Evolutionary conservation across 2,113 vertebrate genomes (phyloP).

Genomic region (Nothocercus julius): DNA sequence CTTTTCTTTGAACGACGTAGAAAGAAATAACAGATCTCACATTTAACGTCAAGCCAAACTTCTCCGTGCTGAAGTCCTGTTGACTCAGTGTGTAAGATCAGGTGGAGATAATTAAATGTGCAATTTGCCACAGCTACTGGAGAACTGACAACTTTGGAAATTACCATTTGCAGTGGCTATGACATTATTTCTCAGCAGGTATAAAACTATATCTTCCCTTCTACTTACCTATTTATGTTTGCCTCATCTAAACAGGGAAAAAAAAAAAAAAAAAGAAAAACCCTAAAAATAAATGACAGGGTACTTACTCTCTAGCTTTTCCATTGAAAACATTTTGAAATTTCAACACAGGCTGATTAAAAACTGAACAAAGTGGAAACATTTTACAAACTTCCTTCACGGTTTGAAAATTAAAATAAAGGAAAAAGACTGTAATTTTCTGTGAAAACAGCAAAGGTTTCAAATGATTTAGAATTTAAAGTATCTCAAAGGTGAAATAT

Average conservation of each 20-base stretch:
- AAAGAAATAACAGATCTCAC: background rate
- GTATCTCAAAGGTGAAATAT: background rate
- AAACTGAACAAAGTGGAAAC: background rate
- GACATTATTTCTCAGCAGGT: background rate
- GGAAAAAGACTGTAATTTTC: background rate
- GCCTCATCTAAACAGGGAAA: background rate
- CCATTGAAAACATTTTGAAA: background rate
- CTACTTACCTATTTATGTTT: background rate
- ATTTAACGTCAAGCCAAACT: background rate
- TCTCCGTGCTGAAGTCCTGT: background rate
- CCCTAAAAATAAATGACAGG: background rate
- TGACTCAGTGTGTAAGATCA: background rate
- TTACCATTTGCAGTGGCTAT: background rate
- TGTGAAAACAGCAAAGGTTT: background rate
- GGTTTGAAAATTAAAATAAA: background rate
- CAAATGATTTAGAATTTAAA: background rate
- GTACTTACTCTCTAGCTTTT: background rate
- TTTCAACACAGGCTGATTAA: background rate
- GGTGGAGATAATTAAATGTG: background rate
- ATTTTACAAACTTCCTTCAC: background rate
- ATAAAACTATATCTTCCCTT: background rate
- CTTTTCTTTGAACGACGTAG: background rate
- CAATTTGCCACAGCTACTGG: background rate
- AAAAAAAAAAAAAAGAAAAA: background rate
- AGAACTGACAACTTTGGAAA: background rate